phyloP scores from a whole-genome alignment of 2,113 vertebrate species.

The Rhinopithecus roxellana region DNA sequence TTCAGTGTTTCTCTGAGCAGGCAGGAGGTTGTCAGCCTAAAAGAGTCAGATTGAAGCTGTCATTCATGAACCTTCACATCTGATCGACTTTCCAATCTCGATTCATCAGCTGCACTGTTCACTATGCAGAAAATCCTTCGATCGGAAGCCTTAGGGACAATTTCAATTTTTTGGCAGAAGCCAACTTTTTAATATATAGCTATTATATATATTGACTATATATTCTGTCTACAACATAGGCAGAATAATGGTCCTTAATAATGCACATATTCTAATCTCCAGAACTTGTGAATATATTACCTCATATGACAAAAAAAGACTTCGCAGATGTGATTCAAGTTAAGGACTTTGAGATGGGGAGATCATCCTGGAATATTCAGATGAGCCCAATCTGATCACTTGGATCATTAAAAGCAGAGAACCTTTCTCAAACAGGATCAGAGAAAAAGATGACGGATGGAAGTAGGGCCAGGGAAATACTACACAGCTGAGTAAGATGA shows the following conservation, averaged over 20 bases:
- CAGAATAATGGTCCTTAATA: not conserved
- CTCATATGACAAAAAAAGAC: not conserved
- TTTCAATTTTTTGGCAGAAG: not conserved
- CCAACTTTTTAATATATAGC: not conserved
- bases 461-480: not conserved
- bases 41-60: not conserved
- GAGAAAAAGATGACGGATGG: not conserved
- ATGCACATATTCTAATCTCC: not conserved
- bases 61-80: not conserved
- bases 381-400: not conserved
- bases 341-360: too few relatives aligned
- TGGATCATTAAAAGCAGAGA: not conserved
- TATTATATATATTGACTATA: too few relatives aligned
- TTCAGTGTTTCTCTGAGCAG: not conserved
- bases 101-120: fast-evolving
- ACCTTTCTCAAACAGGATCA: not conserved
- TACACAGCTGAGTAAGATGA: fast-evolving
- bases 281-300: not conserved
- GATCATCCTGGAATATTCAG: not conserved
- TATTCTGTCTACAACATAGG: not conserved
- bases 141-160: not conserved
- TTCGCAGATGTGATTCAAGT: not conserved
- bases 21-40: not conserved
- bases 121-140: not conserved
- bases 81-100: not conserved